Conservation (phyloP, 2,888 invertebrate genomes). For the Lithophane leautieri region DNA sequence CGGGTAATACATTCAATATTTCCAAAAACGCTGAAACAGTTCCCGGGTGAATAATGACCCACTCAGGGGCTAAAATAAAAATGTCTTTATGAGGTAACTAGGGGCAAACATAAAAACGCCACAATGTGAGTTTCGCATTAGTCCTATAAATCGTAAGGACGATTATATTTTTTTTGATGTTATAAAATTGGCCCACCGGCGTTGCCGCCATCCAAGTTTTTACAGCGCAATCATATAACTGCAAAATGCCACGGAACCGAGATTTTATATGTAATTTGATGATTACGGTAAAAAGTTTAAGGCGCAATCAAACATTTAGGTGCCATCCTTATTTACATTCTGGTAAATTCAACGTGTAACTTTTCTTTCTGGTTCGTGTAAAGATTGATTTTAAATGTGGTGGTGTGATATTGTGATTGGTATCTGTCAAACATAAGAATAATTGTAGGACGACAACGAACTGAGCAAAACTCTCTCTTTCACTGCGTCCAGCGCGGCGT, state of each 20-base stretch:
- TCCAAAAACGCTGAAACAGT: constrained; percentile 69
- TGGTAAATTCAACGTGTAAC: constrained; percentile 4
- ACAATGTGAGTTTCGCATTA: constrained; percentile 67
- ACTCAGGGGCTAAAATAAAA: constrained; percentile 66
- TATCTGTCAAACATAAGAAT: background rate
- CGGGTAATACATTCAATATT: constrained; percentile 67
- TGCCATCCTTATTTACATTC: constrained; percentile 24
- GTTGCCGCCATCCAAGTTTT: constrained; percentile 57
- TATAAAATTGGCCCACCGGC: constrained; percentile 57
- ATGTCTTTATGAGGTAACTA: constrained; percentile 69
- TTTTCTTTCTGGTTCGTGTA: background rate
- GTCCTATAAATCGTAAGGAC: constrained; percentile 66
- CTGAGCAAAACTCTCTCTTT: background rate
- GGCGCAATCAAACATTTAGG: constrained; percentile 53
- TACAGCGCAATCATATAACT: constrained; percentile 60
- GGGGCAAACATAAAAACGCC: constrained; percentile 62
- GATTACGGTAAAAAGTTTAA: constrained; percentile 59
- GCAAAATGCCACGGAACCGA: constrained; percentile 44
- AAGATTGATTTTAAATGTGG: background rate
- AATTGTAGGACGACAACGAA: background rate
- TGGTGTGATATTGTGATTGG: background rate
- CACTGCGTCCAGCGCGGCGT: too few species aligned
- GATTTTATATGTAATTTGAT: constrained; percentile 59
- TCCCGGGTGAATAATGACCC: constrained; percentile 64
- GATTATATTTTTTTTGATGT: constrained; percentile 67